Base-by-base conservation (phyloP, 2,888 invertebrate species). In the Allacma fusca region DNA sequence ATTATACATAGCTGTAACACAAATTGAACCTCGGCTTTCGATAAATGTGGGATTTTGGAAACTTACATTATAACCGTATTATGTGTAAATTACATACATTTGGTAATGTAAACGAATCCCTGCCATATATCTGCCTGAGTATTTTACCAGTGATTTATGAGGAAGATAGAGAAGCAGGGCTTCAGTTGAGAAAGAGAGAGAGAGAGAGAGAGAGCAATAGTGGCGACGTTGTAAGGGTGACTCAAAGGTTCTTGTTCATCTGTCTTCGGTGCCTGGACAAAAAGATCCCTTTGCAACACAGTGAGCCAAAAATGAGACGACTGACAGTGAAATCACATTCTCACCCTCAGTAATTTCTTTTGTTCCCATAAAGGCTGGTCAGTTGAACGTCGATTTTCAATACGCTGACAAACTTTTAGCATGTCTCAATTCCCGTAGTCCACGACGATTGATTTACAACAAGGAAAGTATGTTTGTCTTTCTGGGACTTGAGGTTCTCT, bases 301-400 rank as follows among this genome's bases (percentile, higher is more conserved):
- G 26, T 64, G 65, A 43, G 43, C 28, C 50, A 28, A 64, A 57
- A 72, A 62, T 34, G 70, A 70, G 28, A 44, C 44, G 26, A 40
- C 50, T 79, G 80, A 80, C 80, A 81, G 79, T 79, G 80, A 78
- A 81, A 79, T 82, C 80, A 80, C 80, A 82, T 82, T 82, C 79
- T 82, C 81, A 82, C 81, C 79, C 80, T 78, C 71, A 72, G 79
- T 79, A 77, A 80, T 62, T 71, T 70, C 77, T 77, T 73, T 81
- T 80, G 80, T 81, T 80, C 70, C 29, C 44, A 29, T n/a, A 57
- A 65, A 79, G 81, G 79, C 79, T 79, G 78, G 79, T 69, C 76
- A 76, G 76, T 76, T 70, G 24, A 70, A 70, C 62, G 59, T 59
- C 24, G 69, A 69, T 59, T 68, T 40, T 67, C 12, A 57, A 69